Evolutionary conservation across 2,888 invertebrate species (phyloP).

Genomic region (Eutolmus rufibarbis): DNA sequence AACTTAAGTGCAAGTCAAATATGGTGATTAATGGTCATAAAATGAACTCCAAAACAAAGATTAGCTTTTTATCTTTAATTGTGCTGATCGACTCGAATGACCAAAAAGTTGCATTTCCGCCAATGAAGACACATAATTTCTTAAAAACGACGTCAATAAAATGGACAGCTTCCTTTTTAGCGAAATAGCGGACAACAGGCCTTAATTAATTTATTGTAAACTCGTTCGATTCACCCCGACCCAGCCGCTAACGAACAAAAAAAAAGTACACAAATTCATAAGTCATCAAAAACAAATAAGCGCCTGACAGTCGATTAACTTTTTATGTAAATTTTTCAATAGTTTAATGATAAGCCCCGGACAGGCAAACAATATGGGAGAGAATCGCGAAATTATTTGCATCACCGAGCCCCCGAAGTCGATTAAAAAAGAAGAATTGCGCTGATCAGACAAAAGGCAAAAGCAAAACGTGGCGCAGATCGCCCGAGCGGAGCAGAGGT

Average conservation of each 20-base stretch:
- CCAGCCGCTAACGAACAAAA: background rate
- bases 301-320: background rate
- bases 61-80: background rate
- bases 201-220: background rate
- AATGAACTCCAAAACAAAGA: background rate
- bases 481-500: background rate
- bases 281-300: background rate
- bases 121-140: background rate
- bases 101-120: background rate
- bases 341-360: background rate
- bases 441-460: background rate
- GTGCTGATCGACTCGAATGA: background rate
- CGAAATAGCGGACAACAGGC: background rate
- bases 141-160: background rate
- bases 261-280: background rate
- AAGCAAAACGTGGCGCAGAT: background rate
- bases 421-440: background rate
- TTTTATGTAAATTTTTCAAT: background rate
- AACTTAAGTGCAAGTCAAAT: background rate
- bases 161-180: background rate
- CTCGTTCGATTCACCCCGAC: background rate
- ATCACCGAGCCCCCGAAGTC: background rate
- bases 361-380: background rate
- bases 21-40: background rate
- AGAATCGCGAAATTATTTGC: background rate